Evolutionary conservation across 1,140 invertebrate species (phyloP).

Genomic region (Mizuhopecten yessoensis): DNA sequence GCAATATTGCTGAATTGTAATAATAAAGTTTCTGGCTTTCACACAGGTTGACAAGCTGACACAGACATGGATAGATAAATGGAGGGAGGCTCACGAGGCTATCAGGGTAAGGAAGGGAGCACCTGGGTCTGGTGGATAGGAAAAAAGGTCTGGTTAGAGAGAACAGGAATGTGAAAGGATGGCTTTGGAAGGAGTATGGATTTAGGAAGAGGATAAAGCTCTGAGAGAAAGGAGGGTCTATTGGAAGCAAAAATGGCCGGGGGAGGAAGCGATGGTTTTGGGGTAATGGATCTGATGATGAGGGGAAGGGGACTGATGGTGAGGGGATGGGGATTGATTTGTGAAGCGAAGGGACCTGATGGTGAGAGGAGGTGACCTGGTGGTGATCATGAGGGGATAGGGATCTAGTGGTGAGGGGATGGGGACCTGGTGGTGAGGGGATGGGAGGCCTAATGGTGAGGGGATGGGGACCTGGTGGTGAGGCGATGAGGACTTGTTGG

Average conservation of each 20-base stretch:
- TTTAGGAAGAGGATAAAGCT: not conserved
- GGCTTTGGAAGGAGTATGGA: not conserved
- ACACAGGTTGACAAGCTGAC: slow-evolving; percentile 74
- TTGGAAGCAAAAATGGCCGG: no score
- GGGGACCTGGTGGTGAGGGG: not conserved
- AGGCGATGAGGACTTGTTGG: not conserved
- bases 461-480: not conserved
- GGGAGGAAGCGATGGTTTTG: no score
- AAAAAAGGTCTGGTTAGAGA: not conserved
- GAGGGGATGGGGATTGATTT: not conserved
- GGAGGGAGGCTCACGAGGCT: slow-evolving; percentile 78
- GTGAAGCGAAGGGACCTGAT: not conserved
- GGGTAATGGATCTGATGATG: not conserved
- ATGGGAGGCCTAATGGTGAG: not conserved
- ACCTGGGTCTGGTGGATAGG: not conserved
- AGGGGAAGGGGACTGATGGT: not conserved
- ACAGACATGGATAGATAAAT: slow-evolving; percentile 80
- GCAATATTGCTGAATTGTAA: not conserved
- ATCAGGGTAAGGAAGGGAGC: slow-evolving; percentile 66
- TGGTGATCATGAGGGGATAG: not conserved
- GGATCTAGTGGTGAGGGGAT: not conserved
- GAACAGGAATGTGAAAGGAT: not conserved
- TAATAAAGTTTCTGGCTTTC: not conserved
- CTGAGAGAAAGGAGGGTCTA: not conserved
- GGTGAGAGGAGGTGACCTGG: not conserved